Base-by-base conservation (phyloP, 2,888 invertebrate species). In the Platerodrilus igneus region DNA sequence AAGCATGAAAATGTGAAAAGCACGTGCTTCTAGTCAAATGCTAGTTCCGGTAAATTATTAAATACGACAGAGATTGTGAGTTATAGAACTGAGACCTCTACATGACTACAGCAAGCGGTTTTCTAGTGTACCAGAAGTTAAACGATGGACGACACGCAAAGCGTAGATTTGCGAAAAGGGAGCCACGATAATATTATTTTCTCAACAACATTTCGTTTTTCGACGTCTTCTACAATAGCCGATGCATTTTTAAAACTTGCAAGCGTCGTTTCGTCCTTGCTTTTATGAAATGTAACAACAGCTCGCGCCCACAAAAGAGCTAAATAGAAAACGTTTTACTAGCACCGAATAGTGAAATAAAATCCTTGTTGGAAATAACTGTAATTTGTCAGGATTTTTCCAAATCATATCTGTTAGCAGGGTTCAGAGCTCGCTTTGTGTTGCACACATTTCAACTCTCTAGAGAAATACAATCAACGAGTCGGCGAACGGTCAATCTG, bases 391-490 rank as follows among this genome's bases (percentile, higher is more conserved):
- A 49, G 53, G 55, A 55, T 55, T 55, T 55, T 50, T 48, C 50
- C 45, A 56, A 56, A 55, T 55, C 54, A 55, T 56, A 56, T 56
- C 53, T 52, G 50, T 48, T 51, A 42, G 45, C 45, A 39, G 50
- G 49, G 46, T 49, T 47, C 45, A 23, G 43, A 41, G 47, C 45
- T 51, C 50, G 52, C 56, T 54, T 54, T 55, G 51, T 53, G 51
- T 43, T 42, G 36, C 44, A 48, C 41, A 48, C 40, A 48, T 40
- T 45, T 43, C 39, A 42, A 32, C 50, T 58, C 60, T 56, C 59
- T 37, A 34, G 65, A 61, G 64, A 64, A 64, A 64, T 64, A 61
- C 62, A 64, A 64, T 64, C 64, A 64, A 52, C 63, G 56, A 55
- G 50, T 59, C 51, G 43, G 42, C 46, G 45, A 48, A 45, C 56